A percentile compares a stretch with the other conserved stretches of the same genome.
Evolutionary conservation across 2,888 invertebrate species (phyloP).

Genomic region (Orthosia incerta): DNA sequence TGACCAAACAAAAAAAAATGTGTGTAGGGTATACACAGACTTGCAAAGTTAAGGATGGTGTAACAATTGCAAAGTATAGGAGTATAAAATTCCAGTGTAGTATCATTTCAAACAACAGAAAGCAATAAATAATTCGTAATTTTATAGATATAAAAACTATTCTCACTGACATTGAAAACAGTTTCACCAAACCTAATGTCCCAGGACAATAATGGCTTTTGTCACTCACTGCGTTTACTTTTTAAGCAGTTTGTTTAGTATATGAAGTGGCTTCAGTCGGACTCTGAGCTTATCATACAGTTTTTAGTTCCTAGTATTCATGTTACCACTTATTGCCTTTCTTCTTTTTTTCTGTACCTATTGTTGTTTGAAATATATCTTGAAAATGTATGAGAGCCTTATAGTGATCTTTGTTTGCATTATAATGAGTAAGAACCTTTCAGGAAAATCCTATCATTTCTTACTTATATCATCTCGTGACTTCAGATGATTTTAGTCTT

Average conservation of each 20-base stretch:
- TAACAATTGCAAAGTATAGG: neutral
- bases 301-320: neutral
- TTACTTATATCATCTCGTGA: neutral
- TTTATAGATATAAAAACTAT: neutral
- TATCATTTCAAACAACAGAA: neutral
- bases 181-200: neutral
- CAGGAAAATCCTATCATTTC: neutral
- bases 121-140: too few species aligned
- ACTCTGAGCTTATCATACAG: conserved; percentile 7
- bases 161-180: neutral
- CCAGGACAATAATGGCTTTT: neutral
- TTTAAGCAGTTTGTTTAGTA: conserved; percentile 10
- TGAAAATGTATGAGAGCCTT: neutral
- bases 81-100: rapidly evolving
- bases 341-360: conserved; percentile 8
- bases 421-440: neutral
- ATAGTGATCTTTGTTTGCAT: too few species aligned
- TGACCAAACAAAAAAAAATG: too few species aligned
- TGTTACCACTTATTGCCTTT: conserved; percentile 1
- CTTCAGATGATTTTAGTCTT: conserved; percentile 27
- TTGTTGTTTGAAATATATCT: neutral
- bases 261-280: neutral
- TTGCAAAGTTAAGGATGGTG: neutral
- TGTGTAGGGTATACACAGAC: too few species aligned
- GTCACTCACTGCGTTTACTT: neutral